A percentile compares a stretch with the other conserved stretches of the same genome.
phyloP scores from a whole-genome alignment of 2,888 invertebrate species.

The Amphipyra berbera region DNA sequence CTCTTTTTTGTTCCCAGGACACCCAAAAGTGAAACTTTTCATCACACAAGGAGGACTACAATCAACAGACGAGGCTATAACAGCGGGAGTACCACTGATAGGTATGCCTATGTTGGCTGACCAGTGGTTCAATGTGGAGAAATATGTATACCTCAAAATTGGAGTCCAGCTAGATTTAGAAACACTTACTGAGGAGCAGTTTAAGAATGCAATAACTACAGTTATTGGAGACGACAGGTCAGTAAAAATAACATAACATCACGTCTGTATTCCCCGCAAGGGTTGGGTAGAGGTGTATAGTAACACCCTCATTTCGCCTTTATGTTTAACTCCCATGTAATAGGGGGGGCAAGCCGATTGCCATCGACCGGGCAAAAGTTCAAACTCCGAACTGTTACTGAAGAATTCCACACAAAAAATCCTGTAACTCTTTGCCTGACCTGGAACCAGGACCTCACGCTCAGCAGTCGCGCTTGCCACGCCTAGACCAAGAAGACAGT shows the following conservation, averaged over 20 bases:
- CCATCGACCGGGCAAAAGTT: no score
- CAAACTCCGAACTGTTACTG: no score
- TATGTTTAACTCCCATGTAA: no score
- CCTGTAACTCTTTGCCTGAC: no score
- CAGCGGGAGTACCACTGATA: conserved; percentile 75
- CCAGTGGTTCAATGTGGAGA: conserved; percentile 76
- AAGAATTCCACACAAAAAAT: no score
- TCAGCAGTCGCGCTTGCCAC: no score
- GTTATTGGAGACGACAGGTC: conserved; percentile 63
- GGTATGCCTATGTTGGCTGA: conserved; percentile 80
- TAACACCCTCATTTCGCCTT: no score
- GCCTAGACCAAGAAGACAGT: no score
- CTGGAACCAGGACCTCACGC: no score
- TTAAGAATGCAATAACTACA: conserved; percentile 62
- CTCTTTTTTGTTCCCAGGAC: conserved; percentile 64
- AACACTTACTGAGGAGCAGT: conserved; percentile 62
- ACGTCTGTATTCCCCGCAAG: no score
- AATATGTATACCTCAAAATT: conserved; percentile 66
- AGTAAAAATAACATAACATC: background rate
- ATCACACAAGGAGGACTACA: conserved; percentile 83
- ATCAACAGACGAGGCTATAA: conserved; percentile 80
- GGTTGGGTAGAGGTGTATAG: no score
- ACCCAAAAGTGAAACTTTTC: conserved; percentile 80
- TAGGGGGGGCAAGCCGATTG: no score
- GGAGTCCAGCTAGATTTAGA: conserved; percentile 69